Evolutionary conservation across 1,140 invertebrate genomes (phyloP).

Genomic region (Maconellicoccus hirsutus): DNA sequence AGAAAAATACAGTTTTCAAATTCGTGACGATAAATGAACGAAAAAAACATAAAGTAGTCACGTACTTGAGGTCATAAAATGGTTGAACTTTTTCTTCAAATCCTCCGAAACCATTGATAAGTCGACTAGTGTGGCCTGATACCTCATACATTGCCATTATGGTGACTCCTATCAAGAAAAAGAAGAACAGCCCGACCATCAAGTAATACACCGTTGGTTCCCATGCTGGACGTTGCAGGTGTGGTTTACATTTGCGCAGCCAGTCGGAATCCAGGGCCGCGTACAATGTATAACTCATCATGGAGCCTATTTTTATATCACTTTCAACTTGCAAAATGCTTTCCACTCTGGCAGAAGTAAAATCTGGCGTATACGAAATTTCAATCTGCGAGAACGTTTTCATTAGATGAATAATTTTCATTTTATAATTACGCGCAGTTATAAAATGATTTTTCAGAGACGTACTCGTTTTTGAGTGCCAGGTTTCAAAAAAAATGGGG

Average conservation of each 20-base stretch:
- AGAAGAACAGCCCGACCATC: conserved; percentile 33
- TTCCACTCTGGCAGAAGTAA: conserved; percentile 67
- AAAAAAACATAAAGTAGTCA: neutral
- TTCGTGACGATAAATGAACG: too few species aligned
- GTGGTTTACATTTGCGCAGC: conserved; percentile 57
- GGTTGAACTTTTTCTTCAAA: neutral
- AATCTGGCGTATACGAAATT: conserved; percentile 86
- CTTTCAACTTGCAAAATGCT: conserved; percentile 48
- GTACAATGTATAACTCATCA: conserved; percentile 58
- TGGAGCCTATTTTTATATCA: conserved; percentile 37
- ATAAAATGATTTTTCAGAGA: neutral
- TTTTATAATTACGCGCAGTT: neutral
- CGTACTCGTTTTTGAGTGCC: conserved; percentile 42
- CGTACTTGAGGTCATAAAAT: conserved; percentile 10
- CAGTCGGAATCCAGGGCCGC: conserved; percentile 68
- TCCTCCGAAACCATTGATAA: neutral
- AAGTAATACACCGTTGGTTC: conserved; percentile 64
- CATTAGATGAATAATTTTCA: neutral
- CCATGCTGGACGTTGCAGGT: conserved; percentile 65
- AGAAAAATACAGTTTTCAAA: too few species aligned
- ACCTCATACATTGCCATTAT: conserved; percentile 56
- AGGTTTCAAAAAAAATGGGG: conserved; percentile 62
- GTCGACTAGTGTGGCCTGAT: neutral
- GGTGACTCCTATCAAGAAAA: conserved; percentile 52
- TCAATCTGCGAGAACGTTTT: conserved; percentile 45